phyloP scores from a whole-genome alignment of 2,888 invertebrate species.

The Brachynemurus nebulosus region DNA sequence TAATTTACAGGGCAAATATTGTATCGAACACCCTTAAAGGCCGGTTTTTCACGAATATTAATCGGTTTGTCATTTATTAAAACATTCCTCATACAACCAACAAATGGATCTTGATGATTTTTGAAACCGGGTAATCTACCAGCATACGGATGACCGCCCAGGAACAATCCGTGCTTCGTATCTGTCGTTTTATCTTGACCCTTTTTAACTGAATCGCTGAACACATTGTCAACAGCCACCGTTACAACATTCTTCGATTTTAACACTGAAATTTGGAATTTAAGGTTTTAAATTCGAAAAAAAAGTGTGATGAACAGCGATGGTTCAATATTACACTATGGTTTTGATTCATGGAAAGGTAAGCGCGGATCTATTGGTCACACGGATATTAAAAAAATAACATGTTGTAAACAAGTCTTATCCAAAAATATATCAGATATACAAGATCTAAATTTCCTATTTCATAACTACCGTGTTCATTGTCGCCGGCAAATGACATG shows the following conservation, averaged over 20 bases:
- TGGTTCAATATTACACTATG: too few relatives aligned
- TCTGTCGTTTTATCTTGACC: conserved; percentile 51
- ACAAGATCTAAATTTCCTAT: too few relatives aligned
- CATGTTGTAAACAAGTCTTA: too few relatives aligned
- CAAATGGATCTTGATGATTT: conserved; percentile 53
- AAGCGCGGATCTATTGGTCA: too few relatives aligned
- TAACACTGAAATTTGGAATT: too few relatives aligned
- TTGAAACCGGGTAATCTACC: conserved; percentile 43
- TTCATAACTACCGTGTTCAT: too few relatives aligned
- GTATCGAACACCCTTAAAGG: conserved; percentile 58
- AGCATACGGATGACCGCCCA: conserved; percentile 71
- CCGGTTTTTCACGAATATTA: conserved; percentile 39
- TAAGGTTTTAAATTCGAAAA: too few relatives aligned
- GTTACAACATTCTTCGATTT: conserved; percentile 86
- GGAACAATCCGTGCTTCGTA: conserved; percentile 72
- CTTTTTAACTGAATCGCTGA: conserved; percentile 59
- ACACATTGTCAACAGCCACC: conserved; percentile 70
- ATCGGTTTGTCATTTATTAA: conserved; percentile 41
- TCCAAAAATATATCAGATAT: too few relatives aligned
- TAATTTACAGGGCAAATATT: conserved; percentile 71
- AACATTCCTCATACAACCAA: conserved; percentile 67
- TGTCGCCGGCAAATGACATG: too few relatives aligned
- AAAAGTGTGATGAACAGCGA: too few relatives aligned
- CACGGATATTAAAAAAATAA: too few relatives aligned
- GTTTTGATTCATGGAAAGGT: too few relatives aligned